phyloP scores from a whole-genome alignment of 2,113 vertebrate genomes.

The Lamprotornis superbus region DNA sequence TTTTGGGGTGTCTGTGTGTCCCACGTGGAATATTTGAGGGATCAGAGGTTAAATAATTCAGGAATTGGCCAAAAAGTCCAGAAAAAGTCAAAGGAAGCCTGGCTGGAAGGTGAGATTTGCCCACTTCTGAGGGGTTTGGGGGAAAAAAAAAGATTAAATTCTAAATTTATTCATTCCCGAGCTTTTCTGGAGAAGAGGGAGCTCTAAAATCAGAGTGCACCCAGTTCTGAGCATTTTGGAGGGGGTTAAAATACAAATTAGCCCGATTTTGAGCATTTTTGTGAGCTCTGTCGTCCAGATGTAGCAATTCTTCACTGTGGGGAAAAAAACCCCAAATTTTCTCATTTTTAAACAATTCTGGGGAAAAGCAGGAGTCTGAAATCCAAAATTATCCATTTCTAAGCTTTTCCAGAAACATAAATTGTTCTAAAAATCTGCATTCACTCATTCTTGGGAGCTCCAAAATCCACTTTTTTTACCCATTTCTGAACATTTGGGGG shows the following conservation, averaged over 20 bases:
- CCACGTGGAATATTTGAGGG: not conserved
- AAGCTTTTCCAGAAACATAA: not conserved
- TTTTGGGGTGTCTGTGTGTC: not conserved
- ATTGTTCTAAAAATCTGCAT: not conserved
- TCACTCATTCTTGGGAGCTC: not conserved
- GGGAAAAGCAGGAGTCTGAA: not conserved
- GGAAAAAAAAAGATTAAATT: not conserved
- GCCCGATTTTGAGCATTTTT: not conserved
- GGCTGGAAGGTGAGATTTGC: not conserved
- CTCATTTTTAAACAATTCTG: fast-evolving
- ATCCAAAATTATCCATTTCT: not conserved
- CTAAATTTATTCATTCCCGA: not conserved
- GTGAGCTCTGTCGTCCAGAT: not conserved
- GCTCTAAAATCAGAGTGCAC: not conserved
- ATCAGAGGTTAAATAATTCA: not conserved
- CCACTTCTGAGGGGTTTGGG: not conserved
- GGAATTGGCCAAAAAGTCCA: not conserved
- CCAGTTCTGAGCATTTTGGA: not conserved
- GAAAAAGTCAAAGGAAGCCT: not conserved
- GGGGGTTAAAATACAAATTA: not conserved
- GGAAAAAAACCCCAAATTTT: fast-evolving
- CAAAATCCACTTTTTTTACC: not conserved
- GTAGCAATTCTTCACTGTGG: not conserved
- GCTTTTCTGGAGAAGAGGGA: not conserved
- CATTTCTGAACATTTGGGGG: not conserved